phyloP scores from a whole-genome alignment of 2,797 vertebrate species.

The Lepidocolaptes lacrymiger region DNA sequence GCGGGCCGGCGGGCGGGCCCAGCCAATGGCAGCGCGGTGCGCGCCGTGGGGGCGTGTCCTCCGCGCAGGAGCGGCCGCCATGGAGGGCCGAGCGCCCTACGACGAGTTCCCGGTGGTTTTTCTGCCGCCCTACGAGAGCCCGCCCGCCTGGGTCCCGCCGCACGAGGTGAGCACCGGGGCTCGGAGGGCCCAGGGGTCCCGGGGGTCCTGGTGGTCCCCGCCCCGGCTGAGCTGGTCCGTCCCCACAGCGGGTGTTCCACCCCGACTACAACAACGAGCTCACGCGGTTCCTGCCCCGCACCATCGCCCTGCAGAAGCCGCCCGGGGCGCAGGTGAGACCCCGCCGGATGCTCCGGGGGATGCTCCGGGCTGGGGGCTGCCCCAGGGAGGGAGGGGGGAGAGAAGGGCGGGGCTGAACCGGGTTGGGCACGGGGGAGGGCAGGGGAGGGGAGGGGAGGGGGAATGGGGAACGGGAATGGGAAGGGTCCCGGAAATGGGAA shows the following conservation, averaged over 20 bases:
- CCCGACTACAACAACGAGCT: conserved; percentile 98
- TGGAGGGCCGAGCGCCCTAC: conserved; percentile 80
- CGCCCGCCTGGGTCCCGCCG: conserved; percentile 88
- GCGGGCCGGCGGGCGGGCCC: too few relatives aligned
- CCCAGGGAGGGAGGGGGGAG: too few relatives aligned
- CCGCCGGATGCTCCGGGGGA: too few relatives aligned
- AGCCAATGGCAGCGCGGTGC: background rate
- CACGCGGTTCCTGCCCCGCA: conserved; percentile 92
- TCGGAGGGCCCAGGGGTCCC: background rate
- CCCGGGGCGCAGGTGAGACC: conserved; percentile 88
- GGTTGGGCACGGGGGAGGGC: too few relatives aligned
- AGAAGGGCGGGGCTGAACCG: too few relatives aligned
- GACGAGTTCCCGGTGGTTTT: conserved; percentile 95
- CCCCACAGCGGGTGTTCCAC: conserved; percentile 86
- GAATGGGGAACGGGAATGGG: too few relatives aligned
- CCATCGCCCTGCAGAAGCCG: conserved; percentile 91
- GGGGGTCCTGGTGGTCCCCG: background rate
- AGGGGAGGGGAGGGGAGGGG: too few relatives aligned
- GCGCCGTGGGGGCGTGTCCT: fast-evolving
- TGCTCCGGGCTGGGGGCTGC: too few relatives aligned
- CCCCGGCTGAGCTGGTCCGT: background rate
- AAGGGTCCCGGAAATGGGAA: background rate
- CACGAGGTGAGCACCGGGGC: background rate
- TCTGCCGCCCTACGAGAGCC: conserved; percentile 92
- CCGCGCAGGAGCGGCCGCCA: background rate